phyloP scores from a whole-genome alignment of 1,140 invertebrate genomes.

The Dinoponera quadriceps region DNA sequence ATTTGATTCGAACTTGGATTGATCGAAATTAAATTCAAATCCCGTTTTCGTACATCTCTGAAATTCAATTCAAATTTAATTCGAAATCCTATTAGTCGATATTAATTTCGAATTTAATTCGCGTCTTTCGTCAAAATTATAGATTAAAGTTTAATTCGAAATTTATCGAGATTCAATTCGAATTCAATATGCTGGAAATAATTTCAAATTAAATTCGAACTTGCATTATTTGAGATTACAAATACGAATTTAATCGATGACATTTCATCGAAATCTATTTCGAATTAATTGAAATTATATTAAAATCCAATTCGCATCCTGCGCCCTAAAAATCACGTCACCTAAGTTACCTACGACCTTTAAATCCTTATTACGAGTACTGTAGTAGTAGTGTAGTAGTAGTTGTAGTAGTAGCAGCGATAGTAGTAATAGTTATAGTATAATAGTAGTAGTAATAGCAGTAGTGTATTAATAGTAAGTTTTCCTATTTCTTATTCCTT shows the following conservation, averaged over 20 bases:
- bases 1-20: background rate
- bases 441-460: slow-evolving; percentile 71
- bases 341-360: slow-evolving; percentile 76
- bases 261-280: slow-evolving; percentile 33
- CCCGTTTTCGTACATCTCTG: background rate
- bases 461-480: slow-evolving; percentile 78
- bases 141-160: slow-evolving; percentile 25
- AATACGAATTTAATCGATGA: slow-evolving; percentile 27
- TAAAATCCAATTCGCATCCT: slow-evolving; percentile 62
- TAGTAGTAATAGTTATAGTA: slow-evolving; percentile 65
- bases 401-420: slow-evolving; percentile 57
- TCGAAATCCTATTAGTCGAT: background rate
- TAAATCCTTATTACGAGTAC: slow-evolving; percentile 79
- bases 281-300: slow-evolving; percentile 56
- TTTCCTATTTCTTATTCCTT: slow-evolving; percentile 76
- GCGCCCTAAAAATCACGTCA: slow-evolving; percentile 72
- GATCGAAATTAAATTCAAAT: slow-evolving; percentile 1
- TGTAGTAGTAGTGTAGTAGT: slow-evolving; percentile 57
- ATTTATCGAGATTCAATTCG: slow-evolving; percentile 19
- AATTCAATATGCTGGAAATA: slow-evolving; percentile 18
- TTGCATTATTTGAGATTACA: slow-evolving; percentile 13
- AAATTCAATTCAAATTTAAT: background rate
- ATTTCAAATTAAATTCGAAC: slow-evolving; percentile 36
- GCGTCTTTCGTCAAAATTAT: background rate
- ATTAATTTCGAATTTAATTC: slow-evolving; percentile 58